Evolutionary conservation across 2,888 invertebrate genomes (phyloP), one percentile per base, ranked within the genome.

Genomic region (Euproctis similis): DNA sequence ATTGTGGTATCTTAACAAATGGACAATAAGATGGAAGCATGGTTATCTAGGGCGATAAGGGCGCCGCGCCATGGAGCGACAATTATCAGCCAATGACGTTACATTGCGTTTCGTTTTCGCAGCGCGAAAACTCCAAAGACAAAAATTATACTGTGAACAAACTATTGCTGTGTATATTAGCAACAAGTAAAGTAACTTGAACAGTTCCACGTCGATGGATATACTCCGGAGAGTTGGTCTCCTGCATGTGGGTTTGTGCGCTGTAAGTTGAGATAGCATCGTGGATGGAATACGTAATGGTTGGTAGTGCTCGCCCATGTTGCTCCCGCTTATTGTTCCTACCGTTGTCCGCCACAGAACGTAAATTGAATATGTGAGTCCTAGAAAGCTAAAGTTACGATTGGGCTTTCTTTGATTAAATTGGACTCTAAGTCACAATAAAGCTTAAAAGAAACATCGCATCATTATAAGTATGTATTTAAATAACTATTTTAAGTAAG

Each of bases 1-100:
- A 80, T 81, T 81, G 80, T 77, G 66, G 70, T 76, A 77, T 78
- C 78, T 66, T 42, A 57, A 63, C 56, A 67, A 65, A 68, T 66
- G 67, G 70, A 81, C 81, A 81, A 82, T 82, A 75, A 73, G 78
- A 73, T 72, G 76, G 72, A 68, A 69, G 65, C 62, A 54, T 47
- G 58, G 69, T 78, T 82, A 82, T 81, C 81, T 81, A 81, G 77
- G 77, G 67, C 80, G 82, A 82, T 82, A 84, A 75, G 73, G 64
- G 59, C 48, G 52, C 53, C 53, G 58, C 54, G 52, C 54, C 56
- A 45, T 58, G 62, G 64, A 67, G 77, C 80, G 80, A 81, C 78
- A 81, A 82, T 81, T 78, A 80, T 81, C 77, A 67, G 68, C 59
- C 70, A 56, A 68, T 74, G 76, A 75, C 50, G 50, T 50, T 45